A percentile compares a stretch with the other conserved stretches of the same genome.
phyloP scores from a whole-genome alignment of 2,888 invertebrate species.

The Oscheius sp. region DNA sequence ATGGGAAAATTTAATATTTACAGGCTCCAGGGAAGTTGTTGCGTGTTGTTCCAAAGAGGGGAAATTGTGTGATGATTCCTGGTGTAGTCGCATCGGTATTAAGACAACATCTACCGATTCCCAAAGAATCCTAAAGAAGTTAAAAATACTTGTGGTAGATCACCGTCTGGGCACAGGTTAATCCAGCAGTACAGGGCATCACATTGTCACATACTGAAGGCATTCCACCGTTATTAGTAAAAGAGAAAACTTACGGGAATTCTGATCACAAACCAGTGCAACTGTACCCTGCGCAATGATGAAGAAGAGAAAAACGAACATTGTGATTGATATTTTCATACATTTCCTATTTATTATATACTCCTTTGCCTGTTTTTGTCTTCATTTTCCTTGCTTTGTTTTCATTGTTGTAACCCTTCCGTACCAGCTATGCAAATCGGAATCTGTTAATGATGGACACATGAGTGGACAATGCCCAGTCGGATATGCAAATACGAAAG shows the following conservation, averaged over 20 bases:
- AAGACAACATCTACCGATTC: slow-evolving; percentile 25
- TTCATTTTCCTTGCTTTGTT: slow-evolving; percentile 20
- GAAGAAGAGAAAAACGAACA: background rate
- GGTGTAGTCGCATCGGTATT: background rate
- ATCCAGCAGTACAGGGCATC: background rate
- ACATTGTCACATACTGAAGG: slow-evolving; percentile 21
- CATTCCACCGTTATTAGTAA: background rate
- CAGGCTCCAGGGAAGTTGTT: too few relatives aligned
- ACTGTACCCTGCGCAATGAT: background rate
- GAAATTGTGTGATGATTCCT: background rate
- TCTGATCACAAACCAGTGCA: slow-evolving; percentile 1
- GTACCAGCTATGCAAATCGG: slow-evolving; percentile 22
- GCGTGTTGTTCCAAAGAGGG: background rate
- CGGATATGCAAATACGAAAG: slow-evolving; percentile 8
- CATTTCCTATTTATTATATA: background rate
- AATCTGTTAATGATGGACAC: slow-evolving; percentile 19
- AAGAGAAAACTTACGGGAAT: background rate
- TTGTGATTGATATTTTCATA: background rate
- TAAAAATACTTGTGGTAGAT: background rate
- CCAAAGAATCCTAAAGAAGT: slow-evolving; percentile 11
- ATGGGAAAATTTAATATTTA: too few relatives aligned
- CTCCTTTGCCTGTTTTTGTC: background rate
- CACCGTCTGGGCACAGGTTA: slow-evolving; percentile 12
- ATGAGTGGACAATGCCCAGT: slow-evolving; percentile 13
- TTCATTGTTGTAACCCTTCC: slow-evolving; percentile 17